Percentiles rank a stretch among this genome's conserved stretches.
Conservation (phyloP, 2,888 invertebrate genomes). For the Clusia tigrina region DNA sequence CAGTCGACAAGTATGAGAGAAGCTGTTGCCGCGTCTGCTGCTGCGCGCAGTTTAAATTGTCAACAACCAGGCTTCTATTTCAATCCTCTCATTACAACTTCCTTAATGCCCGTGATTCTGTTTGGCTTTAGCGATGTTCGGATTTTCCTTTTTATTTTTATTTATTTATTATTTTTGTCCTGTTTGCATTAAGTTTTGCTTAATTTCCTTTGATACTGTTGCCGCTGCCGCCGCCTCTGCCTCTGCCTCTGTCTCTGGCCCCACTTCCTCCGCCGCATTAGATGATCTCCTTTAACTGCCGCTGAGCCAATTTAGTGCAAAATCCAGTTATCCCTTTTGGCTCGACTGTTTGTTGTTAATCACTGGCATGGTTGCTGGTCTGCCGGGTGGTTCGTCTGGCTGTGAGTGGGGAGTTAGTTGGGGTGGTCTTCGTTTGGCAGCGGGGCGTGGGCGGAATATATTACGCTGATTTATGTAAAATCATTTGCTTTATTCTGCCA, state of each 20-base stretch:
- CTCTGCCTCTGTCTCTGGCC: too few species aligned
- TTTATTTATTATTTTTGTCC: background rate
- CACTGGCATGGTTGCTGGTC: too few species aligned
- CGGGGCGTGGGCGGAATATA: too few species aligned
- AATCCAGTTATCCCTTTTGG: background rate
- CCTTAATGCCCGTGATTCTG: background rate
- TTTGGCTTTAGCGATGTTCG: background rate
- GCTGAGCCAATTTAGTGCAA: background rate
- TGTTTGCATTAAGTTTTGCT: too few species aligned
- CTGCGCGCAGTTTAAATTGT: background rate
- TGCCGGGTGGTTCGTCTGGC: too few species aligned
- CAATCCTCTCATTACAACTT: background rate
- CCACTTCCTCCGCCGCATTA: too few species aligned
- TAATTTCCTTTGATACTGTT: too few species aligned
- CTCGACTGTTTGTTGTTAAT: background rate
- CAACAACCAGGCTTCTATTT: background rate
- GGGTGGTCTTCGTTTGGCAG: too few species aligned
- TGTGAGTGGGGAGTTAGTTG: too few species aligned
- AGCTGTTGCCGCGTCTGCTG: background rate
- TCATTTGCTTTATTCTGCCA: constrained; percentile 44
- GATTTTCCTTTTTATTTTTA: background rate
- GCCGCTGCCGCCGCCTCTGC: too few species aligned
- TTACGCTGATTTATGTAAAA: constrained; percentile 2
- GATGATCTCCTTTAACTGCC: too few species aligned
- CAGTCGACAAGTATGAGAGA: background rate